Evolutionary conservation across 2,888 invertebrate genomes (phyloP).

Genomic region (Isoperla grammatica): DNA sequence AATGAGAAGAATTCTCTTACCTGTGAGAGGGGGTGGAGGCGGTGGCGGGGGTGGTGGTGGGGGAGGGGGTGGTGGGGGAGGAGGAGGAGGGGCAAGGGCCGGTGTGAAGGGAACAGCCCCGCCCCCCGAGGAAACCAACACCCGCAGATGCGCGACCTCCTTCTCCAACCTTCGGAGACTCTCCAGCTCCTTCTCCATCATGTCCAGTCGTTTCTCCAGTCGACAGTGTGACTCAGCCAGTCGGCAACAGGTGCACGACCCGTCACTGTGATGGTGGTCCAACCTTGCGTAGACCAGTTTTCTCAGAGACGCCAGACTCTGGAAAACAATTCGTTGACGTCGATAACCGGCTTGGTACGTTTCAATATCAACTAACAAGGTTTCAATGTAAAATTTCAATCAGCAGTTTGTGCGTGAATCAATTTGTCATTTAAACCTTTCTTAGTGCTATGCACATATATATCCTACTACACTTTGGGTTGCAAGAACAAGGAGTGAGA

Average conservation of each 20-base stretch:
- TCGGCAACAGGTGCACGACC: too few relatives aligned
- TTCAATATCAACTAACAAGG: neutral
- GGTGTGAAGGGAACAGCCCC: constrained; percentile 27
- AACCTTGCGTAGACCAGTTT: too few relatives aligned
- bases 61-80: constrained; percentile 27
- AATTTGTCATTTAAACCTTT: too few relatives aligned
- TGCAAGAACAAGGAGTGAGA: too few relatives aligned
- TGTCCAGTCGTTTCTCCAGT: constrained; percentile 4
- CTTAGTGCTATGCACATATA: too few relatives aligned
- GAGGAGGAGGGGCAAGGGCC: constrained; percentile 33
- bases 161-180: constrained; percentile 11
- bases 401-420: too few relatives aligned
- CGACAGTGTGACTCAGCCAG: neutral
- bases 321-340: neutral
- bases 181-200: constrained; percentile 14
- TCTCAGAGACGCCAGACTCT: too few relatives aligned
- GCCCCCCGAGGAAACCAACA: constrained; percentile 13
- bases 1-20: constrained; percentile 9
- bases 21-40: constrained; percentile 15
- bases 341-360: neutral
- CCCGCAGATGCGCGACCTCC: neutral
- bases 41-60: constrained; percentile 28
- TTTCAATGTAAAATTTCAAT: too few relatives aligned
- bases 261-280: too few relatives aligned
- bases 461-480: too few relatives aligned